Evolutionary conservation across 2,113 vertebrate genomes (phyloP).

Genomic region (Strigops habroptila): DNA sequence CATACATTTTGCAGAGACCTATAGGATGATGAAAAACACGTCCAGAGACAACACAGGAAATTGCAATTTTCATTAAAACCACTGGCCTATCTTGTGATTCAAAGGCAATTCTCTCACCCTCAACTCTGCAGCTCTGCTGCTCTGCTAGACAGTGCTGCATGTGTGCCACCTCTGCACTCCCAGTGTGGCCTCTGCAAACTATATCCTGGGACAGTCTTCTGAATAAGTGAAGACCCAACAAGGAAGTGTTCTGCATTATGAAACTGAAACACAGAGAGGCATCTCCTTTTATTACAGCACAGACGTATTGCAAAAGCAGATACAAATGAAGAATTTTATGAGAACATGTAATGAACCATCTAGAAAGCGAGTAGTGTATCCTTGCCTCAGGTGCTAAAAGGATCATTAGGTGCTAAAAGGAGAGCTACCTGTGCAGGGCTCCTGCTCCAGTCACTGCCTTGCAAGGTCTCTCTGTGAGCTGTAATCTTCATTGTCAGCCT

Average conservation of each 20-base stretch:
- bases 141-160: neutral
- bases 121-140: neutral
- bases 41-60: neutral
- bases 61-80: neutral
- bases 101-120: neutral
- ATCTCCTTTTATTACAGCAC: neutral
- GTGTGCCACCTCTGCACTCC: neutral
- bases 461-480: neutral
- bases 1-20: neutral
- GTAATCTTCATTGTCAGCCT: neutral
- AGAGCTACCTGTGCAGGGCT: neutral
- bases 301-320: neutral
- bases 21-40: neutral
- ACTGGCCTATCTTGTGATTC: neutral
- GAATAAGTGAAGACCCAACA: neutral
- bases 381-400: neutral
- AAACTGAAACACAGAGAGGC: neutral
- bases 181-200: neutral
- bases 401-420: neutral
- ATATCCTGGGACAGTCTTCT: neutral
- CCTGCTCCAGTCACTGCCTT: neutral
- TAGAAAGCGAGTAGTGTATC: neutral
- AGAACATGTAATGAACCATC: neutral
- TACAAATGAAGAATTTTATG: neutral
- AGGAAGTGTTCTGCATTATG: neutral